Percentiles rank a stretch among this genome's conserved stretches.
phyloP scores from a whole-genome alignment of 2,888 invertebrate species.

The Pardosa pseudoannulata region DNA sequence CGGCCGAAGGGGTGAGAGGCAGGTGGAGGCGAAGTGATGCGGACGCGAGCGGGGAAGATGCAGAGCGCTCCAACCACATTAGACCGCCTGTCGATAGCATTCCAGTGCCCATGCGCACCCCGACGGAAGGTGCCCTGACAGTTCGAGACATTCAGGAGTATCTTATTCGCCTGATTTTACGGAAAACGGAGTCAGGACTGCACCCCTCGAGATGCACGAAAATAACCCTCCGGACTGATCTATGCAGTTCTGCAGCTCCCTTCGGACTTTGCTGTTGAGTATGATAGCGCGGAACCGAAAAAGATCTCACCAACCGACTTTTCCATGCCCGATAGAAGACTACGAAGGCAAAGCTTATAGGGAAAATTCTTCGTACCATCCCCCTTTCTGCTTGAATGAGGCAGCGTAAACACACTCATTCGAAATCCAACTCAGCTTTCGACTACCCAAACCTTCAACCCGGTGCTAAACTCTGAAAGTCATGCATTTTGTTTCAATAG shows the following conservation, averaged over 20 bases:
- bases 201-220: neutral
- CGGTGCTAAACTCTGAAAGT: neutral
- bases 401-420: neutral
- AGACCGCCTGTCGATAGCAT: constrained; percentile 42
- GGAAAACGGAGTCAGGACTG: constrained; percentile 14
- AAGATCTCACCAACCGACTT: neutral
- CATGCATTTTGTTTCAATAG: constrained; percentile 7
- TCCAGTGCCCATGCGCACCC: constrained; percentile 52
- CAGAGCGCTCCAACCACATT: constrained; percentile 37
- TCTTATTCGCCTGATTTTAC: neutral
- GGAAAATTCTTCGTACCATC: constrained; percentile 29
- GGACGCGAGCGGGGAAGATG: constrained; percentile 46
- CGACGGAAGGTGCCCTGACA: constrained; percentile 52
- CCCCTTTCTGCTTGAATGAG: constrained; percentile 43
- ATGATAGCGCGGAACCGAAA: neutral
- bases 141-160: constrained; percentile 18
- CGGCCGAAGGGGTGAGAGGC: neutral
- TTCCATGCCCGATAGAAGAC: neutral
- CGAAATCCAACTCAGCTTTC: neutral
- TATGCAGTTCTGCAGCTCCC: neutral
- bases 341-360: constrained; percentile 15
- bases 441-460: neutral
- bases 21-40: constrained; percentile 32
- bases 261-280: neutral
- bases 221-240: neutral